Evolutionary conservation across 2,797 vertebrate genomes (phyloP).

Genomic region (Chiloscyllium punctatum): DNA sequence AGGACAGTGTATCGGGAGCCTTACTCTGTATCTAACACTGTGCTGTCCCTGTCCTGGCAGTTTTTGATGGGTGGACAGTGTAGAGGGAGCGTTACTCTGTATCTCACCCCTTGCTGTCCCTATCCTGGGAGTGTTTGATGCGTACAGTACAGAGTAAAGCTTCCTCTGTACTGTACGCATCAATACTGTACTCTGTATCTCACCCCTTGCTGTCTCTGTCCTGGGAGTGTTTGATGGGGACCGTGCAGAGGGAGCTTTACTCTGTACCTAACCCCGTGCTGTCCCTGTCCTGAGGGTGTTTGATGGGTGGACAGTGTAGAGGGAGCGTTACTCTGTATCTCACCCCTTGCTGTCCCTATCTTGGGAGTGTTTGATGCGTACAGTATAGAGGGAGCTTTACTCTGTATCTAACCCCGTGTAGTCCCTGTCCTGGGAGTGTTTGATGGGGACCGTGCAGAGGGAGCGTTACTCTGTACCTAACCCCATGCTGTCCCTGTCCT

Average conservation of each 20-base stretch:
- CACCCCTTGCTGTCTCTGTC: not conserved
- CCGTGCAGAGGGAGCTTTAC: not conserved
- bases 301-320: not conserved
- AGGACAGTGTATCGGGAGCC: too few relatives aligned
- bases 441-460: too few relatives aligned
- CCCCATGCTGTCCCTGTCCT: not conserved
- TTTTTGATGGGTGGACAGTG: too few relatives aligned
- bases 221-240: not conserved
- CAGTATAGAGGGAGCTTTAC: not conserved
- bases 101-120: too few relatives aligned
- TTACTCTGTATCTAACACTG: too few relatives aligned
- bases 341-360: not conserved
- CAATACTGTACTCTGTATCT: too few relatives aligned
- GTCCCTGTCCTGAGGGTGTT: not conserved
- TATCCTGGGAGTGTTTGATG: too few relatives aligned
- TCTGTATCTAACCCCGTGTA: not conserved
- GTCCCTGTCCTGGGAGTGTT: not conserved
- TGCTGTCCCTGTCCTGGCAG: too few relatives aligned
- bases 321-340: not conserved
- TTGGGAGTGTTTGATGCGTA: not conserved
- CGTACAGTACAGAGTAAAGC: too few relatives aligned
- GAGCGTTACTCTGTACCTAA: conserved; percentile 4
- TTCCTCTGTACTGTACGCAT: too few relatives aligned
- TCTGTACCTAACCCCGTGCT: not conserved
- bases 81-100: too few relatives aligned